A percentile compares a stretch with the other conserved stretches of the same genome.
Conservation (phyloP, 2,888 invertebrate species). For the Lasius fuliginosus region DNA sequence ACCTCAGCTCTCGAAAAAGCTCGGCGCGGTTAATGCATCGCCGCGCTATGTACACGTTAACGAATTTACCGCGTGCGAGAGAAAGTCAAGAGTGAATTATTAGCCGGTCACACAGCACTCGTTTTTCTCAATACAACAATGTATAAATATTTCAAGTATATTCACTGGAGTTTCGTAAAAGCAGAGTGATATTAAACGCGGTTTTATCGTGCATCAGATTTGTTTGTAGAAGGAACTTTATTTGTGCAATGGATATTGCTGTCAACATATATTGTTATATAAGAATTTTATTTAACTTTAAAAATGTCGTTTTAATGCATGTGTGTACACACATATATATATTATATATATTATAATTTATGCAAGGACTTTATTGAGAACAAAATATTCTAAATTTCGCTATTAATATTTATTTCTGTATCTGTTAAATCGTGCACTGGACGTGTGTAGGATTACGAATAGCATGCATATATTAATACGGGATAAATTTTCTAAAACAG, state of each 20-base stretch:
- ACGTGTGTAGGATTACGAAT: background rate
- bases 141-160: slow-evolving; percentile 30
- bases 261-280: background rate
- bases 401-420: background rate
- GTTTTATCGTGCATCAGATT: background rate
- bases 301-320: background rate
- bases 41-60: slow-evolving; percentile 17
- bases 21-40: slow-evolving; percentile 23
- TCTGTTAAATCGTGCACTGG: background rate
- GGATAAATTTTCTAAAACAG: background rate
- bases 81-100: slow-evolving; percentile 48
- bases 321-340: no score
- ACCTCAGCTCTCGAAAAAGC: slow-evolving; percentile 10
- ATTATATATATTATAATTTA: background rate
- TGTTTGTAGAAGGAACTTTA: background rate
- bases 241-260: background rate
- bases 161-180: slow-evolving; percentile 9
- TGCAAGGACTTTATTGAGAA: background rate
- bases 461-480: background rate
- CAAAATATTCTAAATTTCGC: background rate
- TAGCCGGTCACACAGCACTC: slow-evolving; percentile 10
- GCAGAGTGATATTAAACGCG: background rate
- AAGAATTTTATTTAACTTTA: background rate
- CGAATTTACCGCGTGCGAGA: slow-evolving; percentile 29
- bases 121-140: slow-evolving; percentile 10